Evolutionary conservation across 1,140 invertebrate genomes (phyloP).

Genomic region (Cotesia glomerata): DNA sequence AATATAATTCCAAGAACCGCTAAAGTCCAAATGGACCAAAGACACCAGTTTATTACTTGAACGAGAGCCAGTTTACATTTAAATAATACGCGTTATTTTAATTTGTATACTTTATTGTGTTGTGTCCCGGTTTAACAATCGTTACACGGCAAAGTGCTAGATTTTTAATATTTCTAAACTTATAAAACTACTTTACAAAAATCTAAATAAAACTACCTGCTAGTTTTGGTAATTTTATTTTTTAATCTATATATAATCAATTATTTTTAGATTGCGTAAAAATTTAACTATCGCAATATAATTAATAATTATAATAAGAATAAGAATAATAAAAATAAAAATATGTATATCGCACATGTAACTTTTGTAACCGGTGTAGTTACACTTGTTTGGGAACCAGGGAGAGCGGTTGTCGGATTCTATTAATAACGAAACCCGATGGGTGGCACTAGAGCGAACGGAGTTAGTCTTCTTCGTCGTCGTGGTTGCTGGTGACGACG

Average conservation of each 20-base stretch:
- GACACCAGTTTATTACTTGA: constrained; percentile 51
- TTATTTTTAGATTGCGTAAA: neutral
- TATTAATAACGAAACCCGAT: constrained; percentile 25
- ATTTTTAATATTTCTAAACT: no score
- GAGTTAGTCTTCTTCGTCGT: neutral
- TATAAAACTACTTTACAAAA: no score
- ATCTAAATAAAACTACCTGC: no score
- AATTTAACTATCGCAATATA: neutral
- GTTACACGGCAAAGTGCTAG: neutral
- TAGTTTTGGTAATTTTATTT: no score
- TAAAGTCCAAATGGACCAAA: constrained; percentile 53
- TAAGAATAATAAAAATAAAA: neutral
- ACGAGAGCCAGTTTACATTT: constrained; percentile 53
- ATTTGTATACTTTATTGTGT: neutral
- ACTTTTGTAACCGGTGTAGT: neutral
- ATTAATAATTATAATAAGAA: neutral
- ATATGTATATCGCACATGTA: neutral
- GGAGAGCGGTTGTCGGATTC: constrained; percentile 12
- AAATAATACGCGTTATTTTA: constrained; percentile 18
- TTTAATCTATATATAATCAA: neutral
- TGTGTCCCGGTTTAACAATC: no score
- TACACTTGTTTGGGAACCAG: neutral
- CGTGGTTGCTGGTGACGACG: constrained; percentile 6
- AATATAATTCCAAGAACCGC: constrained; percentile 44
- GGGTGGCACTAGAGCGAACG: neutral